Percentiles rank a stretch among this genome's conserved stretches.
phyloP scores from a whole-genome alignment of 1,140 invertebrate genomes.

The Drosophila ironensis region DNA sequence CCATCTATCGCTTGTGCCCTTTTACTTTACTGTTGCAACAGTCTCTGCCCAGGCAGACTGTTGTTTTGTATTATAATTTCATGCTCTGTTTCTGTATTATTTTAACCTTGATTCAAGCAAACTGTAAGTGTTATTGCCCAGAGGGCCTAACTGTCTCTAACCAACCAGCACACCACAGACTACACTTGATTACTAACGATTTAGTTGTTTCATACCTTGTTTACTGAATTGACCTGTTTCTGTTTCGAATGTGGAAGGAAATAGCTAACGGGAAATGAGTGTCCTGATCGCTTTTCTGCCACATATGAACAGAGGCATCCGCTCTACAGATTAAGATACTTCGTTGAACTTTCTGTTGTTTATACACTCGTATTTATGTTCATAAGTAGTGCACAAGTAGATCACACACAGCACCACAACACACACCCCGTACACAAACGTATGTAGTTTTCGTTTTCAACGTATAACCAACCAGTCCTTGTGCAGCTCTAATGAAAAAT shows the following conservation, averaged over 20 bases:
- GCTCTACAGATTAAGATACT: conserved; percentile 12
- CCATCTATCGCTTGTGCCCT: conserved; percentile 59
- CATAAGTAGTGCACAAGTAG: conserved; percentile 55
- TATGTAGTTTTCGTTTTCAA: conserved; percentile 60
- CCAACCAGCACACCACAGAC: conserved; percentile 25
- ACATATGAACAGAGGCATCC: neutral
- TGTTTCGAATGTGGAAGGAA: neutral
- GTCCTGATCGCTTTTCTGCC: too few relatives aligned
- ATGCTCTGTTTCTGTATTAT: conserved; percentile 65
- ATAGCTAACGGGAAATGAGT: too few relatives aligned
- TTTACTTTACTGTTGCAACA: conserved; percentile 41
- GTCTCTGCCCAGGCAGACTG: conserved; percentile 6
- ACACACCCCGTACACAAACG: conserved; percentile 40
- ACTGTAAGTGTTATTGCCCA: conserved; percentile 66
- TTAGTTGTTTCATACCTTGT: neutral
- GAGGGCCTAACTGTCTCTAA: conserved; percentile 24
- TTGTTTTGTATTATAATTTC: conserved; percentile 54
- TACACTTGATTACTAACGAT: conserved; percentile 24
- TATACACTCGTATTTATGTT: conserved; percentile 16
- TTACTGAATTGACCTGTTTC: too few relatives aligned
- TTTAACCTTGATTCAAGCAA: conserved; percentile 48
- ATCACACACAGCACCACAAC: conserved; percentile 49
- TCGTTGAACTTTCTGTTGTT: conserved; percentile 40
- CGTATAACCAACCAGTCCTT: conserved; percentile 36
- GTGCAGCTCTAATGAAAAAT: conserved; percentile 64